Evolutionary conservation across 35 echinoderm and acorn worm species (phyloP).

Genomic region (Eucidaris tribuloides): DNA sequence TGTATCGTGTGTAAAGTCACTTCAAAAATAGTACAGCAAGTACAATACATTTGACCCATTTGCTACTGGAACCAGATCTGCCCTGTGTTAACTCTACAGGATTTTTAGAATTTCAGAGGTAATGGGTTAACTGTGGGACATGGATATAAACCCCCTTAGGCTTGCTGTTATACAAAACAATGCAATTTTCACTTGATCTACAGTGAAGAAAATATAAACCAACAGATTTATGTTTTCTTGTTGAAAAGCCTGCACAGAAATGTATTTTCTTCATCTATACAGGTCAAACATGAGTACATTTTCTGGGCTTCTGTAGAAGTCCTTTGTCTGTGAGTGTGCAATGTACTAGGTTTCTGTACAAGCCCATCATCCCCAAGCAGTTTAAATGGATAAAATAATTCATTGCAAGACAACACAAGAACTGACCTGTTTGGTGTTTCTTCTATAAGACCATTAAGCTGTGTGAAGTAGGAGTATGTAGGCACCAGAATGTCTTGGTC

Average conservation of each 20-base stretch:
- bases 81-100: too few species aligned
- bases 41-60: too few species aligned
- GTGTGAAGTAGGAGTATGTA: slow-evolving; percentile 54
- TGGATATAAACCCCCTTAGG: too few species aligned
- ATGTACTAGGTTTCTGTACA: neutral
- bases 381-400: neutral
- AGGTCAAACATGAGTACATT: neutral
- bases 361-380: neutral
- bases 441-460: slow-evolving; percentile 54
- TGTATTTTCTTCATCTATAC: too few species aligned
- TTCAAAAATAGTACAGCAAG: too few species aligned
- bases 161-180: too few species aligned
- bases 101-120: too few species aligned
- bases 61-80: too few species aligned
- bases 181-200: too few species aligned
- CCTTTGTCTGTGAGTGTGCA: neutral
- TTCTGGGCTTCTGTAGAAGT: neutral
- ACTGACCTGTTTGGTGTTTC: slow-evolving; percentile 32
- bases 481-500: slow-evolving; percentile 56
- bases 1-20: too few species aligned
- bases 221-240: neutral
- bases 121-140: too few species aligned
- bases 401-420: neutral
- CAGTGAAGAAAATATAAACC: too few species aligned
- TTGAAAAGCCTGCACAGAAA: neutral